Base-by-base conservation (phyloP, 2,888 invertebrate species). In the Dryadula phaetusa region DNA sequence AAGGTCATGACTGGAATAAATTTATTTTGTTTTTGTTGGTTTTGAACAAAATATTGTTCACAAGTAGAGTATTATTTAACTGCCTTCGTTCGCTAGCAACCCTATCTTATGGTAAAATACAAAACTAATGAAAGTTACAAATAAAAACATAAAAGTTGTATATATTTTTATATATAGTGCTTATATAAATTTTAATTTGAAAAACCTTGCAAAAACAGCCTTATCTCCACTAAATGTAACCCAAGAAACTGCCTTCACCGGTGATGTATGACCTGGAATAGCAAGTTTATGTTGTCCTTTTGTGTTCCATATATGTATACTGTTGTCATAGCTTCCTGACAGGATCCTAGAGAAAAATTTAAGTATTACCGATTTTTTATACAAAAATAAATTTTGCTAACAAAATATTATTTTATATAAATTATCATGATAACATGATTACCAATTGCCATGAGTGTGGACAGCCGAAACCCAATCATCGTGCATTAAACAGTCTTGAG, bases 391-490 rank as follows among this genome's bases (percentile, higher is more conserved):
- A n/a, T n/a, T n/a, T n/a, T n/a, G n/a, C n/a, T n/a, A n/a, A n/a
- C n/a, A n/a, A n/a, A n/a, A n/a, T n/a, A n/a, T n/a, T 16, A n/a
- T 3, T 44, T 44, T 58, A 2, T 20, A 62, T 28, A 37, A 12
- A 28, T 28, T 28, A 28, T 7, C 18, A 18, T 20, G 32, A 4
- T 8, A 49, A 60, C 10, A 25, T 62, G 16, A 58, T 68, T 71
- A 95, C 96, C 96, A 97, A 81, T 95, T 95, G 46, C 94, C 94
- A 70, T 93, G 90, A 46, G 95, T 93, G 76, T 96, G 95, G 0
- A 98, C 95, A 49, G 97, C 95, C 20, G 98, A 96, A n/a, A 99
- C 98, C 99, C 99, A 99, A 83, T 99, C 99, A 87, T 99, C 98
- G 79, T 99, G 99, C 84, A 97, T 94, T 73, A 99, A 92, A 82